Conservation (phyloP, 2,797 vertebrate genomes). For the Spea hammondii region DNA sequence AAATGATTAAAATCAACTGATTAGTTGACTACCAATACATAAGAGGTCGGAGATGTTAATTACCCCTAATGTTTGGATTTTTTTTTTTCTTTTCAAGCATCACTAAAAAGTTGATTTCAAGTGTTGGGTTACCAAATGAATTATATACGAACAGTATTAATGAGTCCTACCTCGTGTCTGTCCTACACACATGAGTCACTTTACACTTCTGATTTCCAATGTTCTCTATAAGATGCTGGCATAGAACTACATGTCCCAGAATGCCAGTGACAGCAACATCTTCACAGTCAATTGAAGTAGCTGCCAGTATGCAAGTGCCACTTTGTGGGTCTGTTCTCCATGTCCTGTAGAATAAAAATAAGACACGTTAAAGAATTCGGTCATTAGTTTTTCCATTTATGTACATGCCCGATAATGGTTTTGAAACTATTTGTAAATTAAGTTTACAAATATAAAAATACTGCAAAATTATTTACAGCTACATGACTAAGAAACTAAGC, state of each 20-base stretch:
- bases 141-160: background rate
- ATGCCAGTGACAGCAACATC: conserved; percentile 60
- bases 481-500: too few relatives aligned
- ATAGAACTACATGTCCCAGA: conserved; percentile 66
- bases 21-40: too few relatives aligned
- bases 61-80: too few relatives aligned
- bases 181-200: conserved; percentile 73
- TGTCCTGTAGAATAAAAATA: conserved; percentile 59
- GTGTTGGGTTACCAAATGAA: background rate
- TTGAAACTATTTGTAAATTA: background rate
- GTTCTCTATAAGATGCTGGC: conserved; percentile 74
- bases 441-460: background rate
- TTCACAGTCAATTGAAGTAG: conserved; percentile 67
- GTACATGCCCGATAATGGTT: background rate
- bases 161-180: conserved; percentile 69
- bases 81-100: too few relatives aligned
- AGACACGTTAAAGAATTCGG: background rate
- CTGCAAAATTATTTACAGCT: background rate
- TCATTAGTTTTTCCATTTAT: too few relatives aligned
- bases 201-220: conserved; percentile 66
- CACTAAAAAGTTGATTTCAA: too few relatives aligned
- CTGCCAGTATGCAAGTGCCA: conserved; percentile 70
- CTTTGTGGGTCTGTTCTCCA: conserved; percentile 71
- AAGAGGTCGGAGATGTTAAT: too few relatives aligned
- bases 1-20: background rate